Percentiles rank a stretch among this genome's conserved stretches.
phyloP scores from a whole-genome alignment of 2,888 invertebrate species.

The Mythimna pallens region DNA sequence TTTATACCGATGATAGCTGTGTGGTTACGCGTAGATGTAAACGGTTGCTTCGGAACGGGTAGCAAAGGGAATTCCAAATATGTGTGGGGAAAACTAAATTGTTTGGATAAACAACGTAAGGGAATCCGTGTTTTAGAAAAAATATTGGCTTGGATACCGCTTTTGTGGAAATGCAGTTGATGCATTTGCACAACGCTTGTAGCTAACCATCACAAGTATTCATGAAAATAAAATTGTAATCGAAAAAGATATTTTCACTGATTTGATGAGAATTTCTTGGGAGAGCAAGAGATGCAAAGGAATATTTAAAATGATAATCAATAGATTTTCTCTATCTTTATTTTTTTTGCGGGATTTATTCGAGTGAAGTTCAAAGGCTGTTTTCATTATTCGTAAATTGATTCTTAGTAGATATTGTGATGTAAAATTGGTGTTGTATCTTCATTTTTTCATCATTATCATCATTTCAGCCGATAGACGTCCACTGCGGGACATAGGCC shows the following conservation, averaged over 20 bases:
- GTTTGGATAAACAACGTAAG: slow-evolving; percentile 26
- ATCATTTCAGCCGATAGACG: too few relatives aligned
- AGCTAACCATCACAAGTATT: not conserved
- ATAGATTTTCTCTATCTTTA: too few relatives aligned
- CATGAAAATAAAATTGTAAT: not conserved
- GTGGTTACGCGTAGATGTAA: slow-evolving; percentile 42
- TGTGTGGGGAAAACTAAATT: slow-evolving; percentile 39
- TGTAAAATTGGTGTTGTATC: too few relatives aligned
- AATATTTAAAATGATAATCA: not conserved
- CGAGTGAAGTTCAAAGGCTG: too few relatives aligned
- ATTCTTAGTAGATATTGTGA: too few relatives aligned
- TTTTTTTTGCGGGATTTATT: too few relatives aligned
- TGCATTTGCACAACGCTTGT: not conserved
- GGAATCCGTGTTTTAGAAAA: slow-evolving; percentile 19
- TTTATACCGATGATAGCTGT: slow-evolving; percentile 53
- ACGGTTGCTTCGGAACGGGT: slow-evolving; percentile 26
- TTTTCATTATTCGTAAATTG: too few relatives aligned
- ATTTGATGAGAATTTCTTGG: not conserved
- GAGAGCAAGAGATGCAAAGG: not conserved
- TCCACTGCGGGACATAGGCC: too few relatives aligned
- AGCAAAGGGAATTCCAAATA: slow-evolving; percentile 44
- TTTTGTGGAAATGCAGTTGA: not conserved
- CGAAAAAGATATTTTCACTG: not conserved
- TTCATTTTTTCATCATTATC: too few relatives aligned
- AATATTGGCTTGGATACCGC: slow-evolving; percentile 16